Conservation (phyloP, 2,113 vertebrate species). For the Felis chaus region DNA sequence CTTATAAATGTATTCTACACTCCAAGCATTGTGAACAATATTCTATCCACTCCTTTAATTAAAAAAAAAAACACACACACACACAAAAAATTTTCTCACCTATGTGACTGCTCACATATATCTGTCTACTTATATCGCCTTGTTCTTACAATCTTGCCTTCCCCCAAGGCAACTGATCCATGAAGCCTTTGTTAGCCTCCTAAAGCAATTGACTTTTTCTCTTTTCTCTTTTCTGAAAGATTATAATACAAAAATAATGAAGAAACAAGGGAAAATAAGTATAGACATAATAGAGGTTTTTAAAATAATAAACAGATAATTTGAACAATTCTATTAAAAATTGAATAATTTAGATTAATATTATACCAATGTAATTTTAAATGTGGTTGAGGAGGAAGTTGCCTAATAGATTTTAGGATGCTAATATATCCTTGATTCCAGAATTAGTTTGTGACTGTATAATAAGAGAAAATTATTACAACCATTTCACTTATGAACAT, state of each 20-base stretch:
- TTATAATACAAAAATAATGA: background rate
- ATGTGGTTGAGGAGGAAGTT: background rate
- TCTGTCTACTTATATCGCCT: background rate
- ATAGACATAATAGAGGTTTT: background rate
- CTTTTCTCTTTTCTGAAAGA: background rate
- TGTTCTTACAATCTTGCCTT: background rate
- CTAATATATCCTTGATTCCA: background rate
- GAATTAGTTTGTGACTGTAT: background rate
- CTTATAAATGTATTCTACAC: background rate
- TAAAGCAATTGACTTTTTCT: background rate
- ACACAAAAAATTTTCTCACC: background rate
- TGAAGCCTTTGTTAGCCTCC: background rate
- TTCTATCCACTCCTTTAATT: background rate
- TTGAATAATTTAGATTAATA: background rate
- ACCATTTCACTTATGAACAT: background rate
- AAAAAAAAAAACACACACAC: background rate
- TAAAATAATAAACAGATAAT: background rate
- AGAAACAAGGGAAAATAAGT: background rate
- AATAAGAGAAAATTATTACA: background rate
- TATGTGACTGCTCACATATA: background rate
- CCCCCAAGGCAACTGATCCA: background rate
- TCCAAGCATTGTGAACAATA: background rate
- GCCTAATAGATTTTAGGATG: background rate
- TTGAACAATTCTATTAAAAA: background rate
- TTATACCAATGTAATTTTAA: background rate